Conservation (phyloP, 1,140 invertebrate species). For the Bombyx mori region DNA sequence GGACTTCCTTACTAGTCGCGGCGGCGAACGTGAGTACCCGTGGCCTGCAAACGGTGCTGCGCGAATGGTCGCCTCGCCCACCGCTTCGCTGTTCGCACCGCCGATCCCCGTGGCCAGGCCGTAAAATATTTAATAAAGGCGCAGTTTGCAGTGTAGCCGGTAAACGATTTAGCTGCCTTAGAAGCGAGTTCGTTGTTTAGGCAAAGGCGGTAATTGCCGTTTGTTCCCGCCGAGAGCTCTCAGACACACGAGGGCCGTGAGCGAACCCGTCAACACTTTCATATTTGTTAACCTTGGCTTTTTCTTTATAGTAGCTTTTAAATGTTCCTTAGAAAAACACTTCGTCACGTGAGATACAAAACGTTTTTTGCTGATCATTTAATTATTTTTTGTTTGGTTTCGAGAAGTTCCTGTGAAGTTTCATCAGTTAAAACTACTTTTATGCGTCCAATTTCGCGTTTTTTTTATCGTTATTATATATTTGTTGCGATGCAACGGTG, state of each 20-base stretch:
- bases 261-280: constrained; percentile 23
- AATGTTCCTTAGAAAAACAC: too few relatives aligned
- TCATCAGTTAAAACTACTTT: too few relatives aligned
- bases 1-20: too few relatives aligned
- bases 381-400: not conserved
- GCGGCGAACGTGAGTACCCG: too few relatives aligned
- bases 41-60: too few relatives aligned
- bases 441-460: too few relatives aligned
- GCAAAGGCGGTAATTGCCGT: constrained; percentile 19
- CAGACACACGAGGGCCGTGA: constrained; percentile 36
- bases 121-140: not conserved
- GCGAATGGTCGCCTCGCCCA: too few relatives aligned
- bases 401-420: too few relatives aligned
- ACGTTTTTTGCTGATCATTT: not conserved
- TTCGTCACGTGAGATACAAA: not conserved
- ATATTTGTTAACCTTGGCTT: constrained; percentile 27
- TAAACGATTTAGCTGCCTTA: constrained; percentile 10
- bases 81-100: too few relatives aligned
- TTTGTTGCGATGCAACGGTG: too few relatives aligned
- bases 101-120: too few relatives aligned
- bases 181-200: constrained; percentile 11
- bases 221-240: constrained; percentile 32
- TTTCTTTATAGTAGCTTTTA: constrained; percentile 10
- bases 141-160: constrained; percentile 8
- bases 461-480: too few relatives aligned